Conservation (phyloP, 2,797 vertebrate species). For the Danio albolineatus region DNA sequence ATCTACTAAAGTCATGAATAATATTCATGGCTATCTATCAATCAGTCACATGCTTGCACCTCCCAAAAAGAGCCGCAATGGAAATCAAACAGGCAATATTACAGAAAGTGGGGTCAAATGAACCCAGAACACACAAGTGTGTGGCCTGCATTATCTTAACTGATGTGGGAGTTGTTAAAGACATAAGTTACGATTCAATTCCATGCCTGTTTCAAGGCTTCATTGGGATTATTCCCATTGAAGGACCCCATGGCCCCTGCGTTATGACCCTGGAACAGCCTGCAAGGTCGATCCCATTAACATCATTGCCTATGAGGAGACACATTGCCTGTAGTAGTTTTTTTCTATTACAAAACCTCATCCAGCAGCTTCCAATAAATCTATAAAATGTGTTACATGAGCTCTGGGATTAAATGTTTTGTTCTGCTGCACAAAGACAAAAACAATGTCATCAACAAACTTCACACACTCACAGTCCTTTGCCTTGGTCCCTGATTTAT, state of each 20-base stretch:
- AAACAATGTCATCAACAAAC: neutral
- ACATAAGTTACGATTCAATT: slow-evolving; percentile 64
- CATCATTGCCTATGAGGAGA: neutral
- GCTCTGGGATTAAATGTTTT: slow-evolving; percentile 13
- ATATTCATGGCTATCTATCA: neutral
- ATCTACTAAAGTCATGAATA: neutral
- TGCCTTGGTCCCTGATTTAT: no score
- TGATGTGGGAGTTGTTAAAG: slow-evolving; percentile 73
- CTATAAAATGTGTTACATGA: slow-evolving; percentile 5
- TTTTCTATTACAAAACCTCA: slow-evolving; percentile 18
- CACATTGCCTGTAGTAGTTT: slow-evolving; percentile 9
- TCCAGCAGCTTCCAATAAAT: slow-evolving; percentile 21
- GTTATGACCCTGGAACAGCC: neutral
- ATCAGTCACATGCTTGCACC: neutral
- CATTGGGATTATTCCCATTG: neutral
- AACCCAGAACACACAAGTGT: neutral
- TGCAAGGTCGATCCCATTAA: neutral
- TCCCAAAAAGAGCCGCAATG: neutral
- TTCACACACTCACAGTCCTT: no score
- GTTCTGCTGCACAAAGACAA: neutral
- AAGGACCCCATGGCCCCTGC: neutral
- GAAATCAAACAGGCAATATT: slow-evolving; percentile 14
- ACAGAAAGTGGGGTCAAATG: slow-evolving; percentile 8
- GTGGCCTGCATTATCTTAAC: slow-evolving; percentile 74
- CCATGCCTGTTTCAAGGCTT: neutral